Evolutionary conservation across 2,888 invertebrate genomes (phyloP).

Genomic region (Acrobasis suavella): DNA sequence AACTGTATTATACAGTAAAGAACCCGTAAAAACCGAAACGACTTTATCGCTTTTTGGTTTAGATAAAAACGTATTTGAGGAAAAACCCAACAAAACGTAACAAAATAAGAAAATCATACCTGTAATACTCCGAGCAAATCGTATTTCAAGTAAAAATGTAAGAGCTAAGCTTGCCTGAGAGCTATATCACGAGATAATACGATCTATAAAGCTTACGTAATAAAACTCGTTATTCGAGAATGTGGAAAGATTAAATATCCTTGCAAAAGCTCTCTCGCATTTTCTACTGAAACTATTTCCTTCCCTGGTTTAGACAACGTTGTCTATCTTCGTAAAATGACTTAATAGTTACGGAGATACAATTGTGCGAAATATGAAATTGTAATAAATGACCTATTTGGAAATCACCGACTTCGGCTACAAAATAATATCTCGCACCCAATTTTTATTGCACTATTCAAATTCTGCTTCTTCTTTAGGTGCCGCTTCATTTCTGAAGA

Average conservation of each 20-base stretch:
- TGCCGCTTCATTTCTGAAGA: too few relatives aligned
- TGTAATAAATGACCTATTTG: too few relatives aligned
- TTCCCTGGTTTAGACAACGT: background rate
- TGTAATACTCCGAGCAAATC: slow-evolving; percentile 1
- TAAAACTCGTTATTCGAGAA: slow-evolving; percentile 16
- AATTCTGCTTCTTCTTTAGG: too few relatives aligned
- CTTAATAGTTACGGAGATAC: background rate
- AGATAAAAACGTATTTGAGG: too few relatives aligned
- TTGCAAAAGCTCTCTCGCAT: slow-evolving; percentile 22
- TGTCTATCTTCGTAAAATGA: background rate
- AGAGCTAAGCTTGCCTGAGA: slow-evolving; percentile 8
- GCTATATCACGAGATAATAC: slow-evolving; percentile 16
- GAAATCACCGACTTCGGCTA: too few relatives aligned
- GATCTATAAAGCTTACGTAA: slow-evolving; percentile 17
- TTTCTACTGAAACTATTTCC: slow-evolving; percentile 40
- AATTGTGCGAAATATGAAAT: background rate
- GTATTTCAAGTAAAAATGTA: slow-evolving; percentile 11
- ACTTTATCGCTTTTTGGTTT: too few relatives aligned
- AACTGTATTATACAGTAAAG: too few relatives aligned
- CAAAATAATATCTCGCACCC: too few relatives aligned
- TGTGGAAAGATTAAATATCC: slow-evolving; percentile 23
- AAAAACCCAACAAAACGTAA: background rate
- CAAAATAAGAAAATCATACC: background rate
- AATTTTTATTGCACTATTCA: too few relatives aligned
- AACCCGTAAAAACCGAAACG: too few relatives aligned